These are phyloP conservation scores for Siphlonurus alternatus DNA, from an alignment of 2,888 invertebrate species.

Conservation along the genomic window DNA sequence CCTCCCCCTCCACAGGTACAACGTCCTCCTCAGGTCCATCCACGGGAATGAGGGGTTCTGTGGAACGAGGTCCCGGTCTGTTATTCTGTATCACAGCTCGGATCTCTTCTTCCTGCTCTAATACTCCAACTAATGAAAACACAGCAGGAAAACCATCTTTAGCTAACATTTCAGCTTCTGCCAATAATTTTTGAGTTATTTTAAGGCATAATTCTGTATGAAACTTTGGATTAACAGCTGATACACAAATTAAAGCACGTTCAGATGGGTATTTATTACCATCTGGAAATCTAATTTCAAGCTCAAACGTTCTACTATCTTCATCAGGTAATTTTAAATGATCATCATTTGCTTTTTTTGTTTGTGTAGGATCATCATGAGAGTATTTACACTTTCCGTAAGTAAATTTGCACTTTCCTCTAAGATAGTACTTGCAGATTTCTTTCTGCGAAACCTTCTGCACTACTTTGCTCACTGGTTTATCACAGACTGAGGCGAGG, in stretches of 20 bases:
- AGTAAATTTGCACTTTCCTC: conserved; percentile 53
- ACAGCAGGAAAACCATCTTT: conserved; percentile 52
- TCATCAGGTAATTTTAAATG: conserved; percentile 18
- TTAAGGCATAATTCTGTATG: conserved; percentile 46
- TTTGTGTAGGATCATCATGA: conserved; percentile 33
- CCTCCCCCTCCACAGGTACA: conserved; percentile 35
- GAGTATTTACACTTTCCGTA: conserved; percentile 56
- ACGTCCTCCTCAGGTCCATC: conserved; percentile 18
- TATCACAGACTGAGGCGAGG: conserved; percentile 28
- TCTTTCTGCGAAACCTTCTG: conserved; percentile 21
- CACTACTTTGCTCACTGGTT: conserved; percentile 37
- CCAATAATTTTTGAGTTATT: conserved; percentile 44
- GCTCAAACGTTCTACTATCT: conserved; percentile 29
- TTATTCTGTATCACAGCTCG: background rate
- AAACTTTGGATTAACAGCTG: conserved; percentile 37
- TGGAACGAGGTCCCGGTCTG: background rate
- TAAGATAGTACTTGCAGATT: conserved; percentile 43
- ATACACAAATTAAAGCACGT: conserved; percentile 51
- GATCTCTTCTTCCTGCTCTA: background rate
- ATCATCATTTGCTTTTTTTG: conserved; percentile 18
- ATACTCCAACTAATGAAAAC: conserved; percentile 31
- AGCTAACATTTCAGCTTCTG: conserved; percentile 47
- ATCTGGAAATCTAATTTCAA: conserved; percentile 59
- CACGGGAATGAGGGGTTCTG: conserved; percentile 1
- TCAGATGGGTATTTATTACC: conserved; percentile 56